Evolutionary conservation across 2,797 vertebrate species (phyloP).

Genomic region (Decapterus maruadsi): DNA sequence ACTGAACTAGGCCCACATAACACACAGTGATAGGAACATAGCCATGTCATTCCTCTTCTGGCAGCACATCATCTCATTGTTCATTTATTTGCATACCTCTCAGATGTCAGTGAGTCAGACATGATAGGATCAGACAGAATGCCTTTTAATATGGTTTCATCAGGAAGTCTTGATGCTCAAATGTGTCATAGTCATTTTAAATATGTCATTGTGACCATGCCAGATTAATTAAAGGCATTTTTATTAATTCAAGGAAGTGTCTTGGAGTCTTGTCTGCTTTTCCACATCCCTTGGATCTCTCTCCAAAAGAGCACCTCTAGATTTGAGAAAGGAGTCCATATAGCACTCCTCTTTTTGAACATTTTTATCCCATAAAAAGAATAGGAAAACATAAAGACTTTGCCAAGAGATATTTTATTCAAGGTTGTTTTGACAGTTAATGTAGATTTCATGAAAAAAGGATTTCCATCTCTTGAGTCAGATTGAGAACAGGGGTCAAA

Average conservation of each 20-base stretch:
- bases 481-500: neutral
- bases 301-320: neutral
- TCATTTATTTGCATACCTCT: neutral
- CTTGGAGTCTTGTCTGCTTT: no score
- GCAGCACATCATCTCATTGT: neutral
- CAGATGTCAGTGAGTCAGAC: neutral
- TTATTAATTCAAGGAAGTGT: no score
- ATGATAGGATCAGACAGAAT: no score
- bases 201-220: no score
- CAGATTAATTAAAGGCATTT: no score
- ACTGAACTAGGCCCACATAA: neutral
- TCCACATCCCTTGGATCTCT: no score
- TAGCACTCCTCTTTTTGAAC: no score
- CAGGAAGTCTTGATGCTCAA: no score
- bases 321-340: no score
- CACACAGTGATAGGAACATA: neutral
- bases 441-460: neutral
- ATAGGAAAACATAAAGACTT: neutral
- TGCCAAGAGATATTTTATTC: neutral
- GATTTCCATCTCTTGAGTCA: neutral
- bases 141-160: no score
- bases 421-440: neutral
- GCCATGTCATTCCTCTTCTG: neutral
- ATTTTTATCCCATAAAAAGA: no score
- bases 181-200: no score